Conservation (phyloP, 2,797 vertebrate species). For the Platyrinchus mystaceus region DNA sequence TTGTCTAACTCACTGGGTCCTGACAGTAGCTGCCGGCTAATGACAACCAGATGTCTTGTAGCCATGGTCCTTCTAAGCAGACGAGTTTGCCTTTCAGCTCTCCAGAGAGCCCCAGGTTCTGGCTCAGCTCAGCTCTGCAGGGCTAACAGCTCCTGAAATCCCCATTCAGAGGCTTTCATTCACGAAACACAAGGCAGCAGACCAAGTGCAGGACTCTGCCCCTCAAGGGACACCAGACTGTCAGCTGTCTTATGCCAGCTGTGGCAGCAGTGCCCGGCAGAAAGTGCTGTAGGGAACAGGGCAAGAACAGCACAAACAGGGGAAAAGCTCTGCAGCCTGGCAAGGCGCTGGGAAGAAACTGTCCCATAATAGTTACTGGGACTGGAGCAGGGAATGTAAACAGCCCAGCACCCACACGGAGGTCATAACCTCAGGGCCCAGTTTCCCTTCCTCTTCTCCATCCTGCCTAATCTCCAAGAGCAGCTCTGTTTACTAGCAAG, state of each 20-base stretch:
- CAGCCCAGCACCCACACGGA: conserved; percentile 16
- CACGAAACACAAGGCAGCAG: conserved; percentile 13
- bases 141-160: not conserved
- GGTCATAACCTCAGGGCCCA: conserved; percentile 31
- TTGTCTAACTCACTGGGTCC: not conserved
- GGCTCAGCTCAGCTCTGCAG: not conserved
- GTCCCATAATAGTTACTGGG: not conserved
- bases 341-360: not conserved
- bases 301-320: not conserved
- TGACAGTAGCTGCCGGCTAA: not conserved
- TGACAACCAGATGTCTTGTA: not conserved
- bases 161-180: conserved; percentile 40
- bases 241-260: not conserved
- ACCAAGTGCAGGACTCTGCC: not conserved
- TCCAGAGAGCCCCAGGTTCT: not conserved
- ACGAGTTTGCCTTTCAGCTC: not conserved
- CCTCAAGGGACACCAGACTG: not conserved
- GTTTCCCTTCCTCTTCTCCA: conserved; percentile 11
- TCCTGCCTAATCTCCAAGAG: conserved; percentile 29
- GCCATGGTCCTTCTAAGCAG: not conserved
- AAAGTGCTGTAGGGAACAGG: not conserved
- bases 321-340: not conserved
- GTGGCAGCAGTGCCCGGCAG: not conserved
- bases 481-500: conserved; percentile 32
- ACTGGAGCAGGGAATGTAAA: conserved; percentile 51